These are phyloP conservation scores for Eutolmus rufibarbis DNA, from an alignment of 2,888 invertebrate species.

Conservation along the genomic window DNA sequence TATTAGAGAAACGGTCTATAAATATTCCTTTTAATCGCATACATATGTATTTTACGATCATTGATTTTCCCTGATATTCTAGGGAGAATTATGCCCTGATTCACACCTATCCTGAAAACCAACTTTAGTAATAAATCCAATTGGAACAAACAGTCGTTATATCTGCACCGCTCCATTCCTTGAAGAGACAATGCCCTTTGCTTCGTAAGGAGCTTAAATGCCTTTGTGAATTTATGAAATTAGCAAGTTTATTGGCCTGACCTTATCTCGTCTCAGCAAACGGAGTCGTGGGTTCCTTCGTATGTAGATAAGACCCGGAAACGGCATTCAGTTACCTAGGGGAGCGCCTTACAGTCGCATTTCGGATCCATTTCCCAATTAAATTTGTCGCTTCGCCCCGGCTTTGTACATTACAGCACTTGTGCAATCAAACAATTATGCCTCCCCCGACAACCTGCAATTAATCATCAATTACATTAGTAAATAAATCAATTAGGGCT, in stretches of 20 bases:
- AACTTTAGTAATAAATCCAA: background rate
- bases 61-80: background rate
- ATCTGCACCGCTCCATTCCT: background rate
- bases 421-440: background rate
- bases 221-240: background rate
- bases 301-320: background rate
- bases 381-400: background rate
- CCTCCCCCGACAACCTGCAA: slow-evolving; percentile 9
- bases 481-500: slow-evolving; percentile 33
- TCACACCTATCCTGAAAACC: background rate
- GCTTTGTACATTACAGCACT: background rate
- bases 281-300: background rate
- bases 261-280: background rate
- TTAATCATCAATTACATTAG: slow-evolving; percentile 30
- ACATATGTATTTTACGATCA: background rate
- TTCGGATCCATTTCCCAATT: background rate
- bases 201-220: background rate
- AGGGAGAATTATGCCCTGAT: background rate
- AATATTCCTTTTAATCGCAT: background rate
- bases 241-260: background rate
- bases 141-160: background rate
- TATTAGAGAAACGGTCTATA: background rate
- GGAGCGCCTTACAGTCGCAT: background rate
- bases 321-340: background rate
- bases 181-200: background rate